phyloP scores from a whole-genome alignment of 1,140 invertebrate genomes.

The Leptinotarsa texana region DNA sequence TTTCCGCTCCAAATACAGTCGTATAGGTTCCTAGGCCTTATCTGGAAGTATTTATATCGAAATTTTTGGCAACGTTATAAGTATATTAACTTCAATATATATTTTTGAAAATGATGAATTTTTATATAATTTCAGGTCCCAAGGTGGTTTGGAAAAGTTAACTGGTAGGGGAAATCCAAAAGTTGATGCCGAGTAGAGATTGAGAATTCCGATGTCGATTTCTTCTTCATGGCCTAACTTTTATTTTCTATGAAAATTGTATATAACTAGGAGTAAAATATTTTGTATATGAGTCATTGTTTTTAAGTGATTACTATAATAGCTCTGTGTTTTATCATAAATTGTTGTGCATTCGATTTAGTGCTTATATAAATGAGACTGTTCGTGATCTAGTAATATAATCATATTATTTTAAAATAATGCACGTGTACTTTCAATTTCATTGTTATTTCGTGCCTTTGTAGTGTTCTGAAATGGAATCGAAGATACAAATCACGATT shows the following conservation, averaged over 20 bases:
- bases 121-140: constrained; percentile 47
- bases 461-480: too few species aligned
- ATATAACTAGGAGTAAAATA: constrained; percentile 18
- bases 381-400: background rate
- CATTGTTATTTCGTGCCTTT: too few species aligned
- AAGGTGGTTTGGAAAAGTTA: constrained; percentile 51
- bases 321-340: constrained; percentile 3
- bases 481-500: too few species aligned
- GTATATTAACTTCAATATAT: too few species aligned
- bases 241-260: constrained; percentile 34
- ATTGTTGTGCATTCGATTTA: background rate
- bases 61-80: too few species aligned
- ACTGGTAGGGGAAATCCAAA: constrained; percentile 49
- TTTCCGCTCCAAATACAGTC: too few species aligned
- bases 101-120: constrained; percentile 2
- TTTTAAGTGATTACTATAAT: background rate
- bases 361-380: background rate
- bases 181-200: constrained; percentile 41
- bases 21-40: too few species aligned
- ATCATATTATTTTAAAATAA: too few species aligned
- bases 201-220: background rate
- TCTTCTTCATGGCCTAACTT: background rate
- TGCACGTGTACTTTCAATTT: too few species aligned
- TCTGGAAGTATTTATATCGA: too few species aligned
- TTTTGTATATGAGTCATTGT: constrained; percentile 1